Evolutionary conservation across 2,888 invertebrate species (phyloP), one percentile per base, ranked within the genome.

Genomic region (Lacanobia wlatinum): DNA sequence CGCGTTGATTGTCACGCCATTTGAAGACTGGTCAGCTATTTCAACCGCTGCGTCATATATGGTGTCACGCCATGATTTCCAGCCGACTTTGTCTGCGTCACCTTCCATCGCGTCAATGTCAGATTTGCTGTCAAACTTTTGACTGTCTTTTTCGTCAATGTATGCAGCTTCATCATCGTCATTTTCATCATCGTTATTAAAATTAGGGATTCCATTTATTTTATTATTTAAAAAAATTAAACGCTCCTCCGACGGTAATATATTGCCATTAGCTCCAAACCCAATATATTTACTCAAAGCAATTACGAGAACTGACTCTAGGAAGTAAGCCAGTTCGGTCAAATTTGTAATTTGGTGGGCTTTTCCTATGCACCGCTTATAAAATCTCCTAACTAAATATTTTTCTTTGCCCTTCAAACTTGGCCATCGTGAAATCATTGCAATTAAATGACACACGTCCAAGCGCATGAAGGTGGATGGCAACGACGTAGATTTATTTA

Each of bases 231-330:
- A 14, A 53, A 60, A 65, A n/a, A 10, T 34, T 1, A 70, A 16
- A 2, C 53, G 34, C 12, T 52, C 21, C 9, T 34, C 59, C 12
- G 70, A 70, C 52, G 59, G 52, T 8, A 70, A 48, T 8, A 8
- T 10, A 18, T 53, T 59, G 21, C 18, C 52, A 65, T 43, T 14
- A 14, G 21, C 12, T 61, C 21, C 66, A 23, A 10, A 61, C 21
- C 55, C 61, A 16, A 72, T 66, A 14, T 21, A 58, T 66, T 72
- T 62, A 38, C 56, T 61, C 7, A 67, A 16, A 18, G 65, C 65
- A 53, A 71, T 23, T 28, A 28, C 60, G 10, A 71, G 9, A n/a
- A 52, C 21, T 52, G 21, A 52, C n/a, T 52, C 50, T 21, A 52
- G n/a, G 4, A 52, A 52, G 9, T 52, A 52, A 52, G 50, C n/a